Percentiles rank a stretch among this genome's conserved stretches.
These are phyloP conservation scores for Platalea minor DNA, from an alignment of 2,797 vertebrate species.

Conservation along the genomic window DNA sequence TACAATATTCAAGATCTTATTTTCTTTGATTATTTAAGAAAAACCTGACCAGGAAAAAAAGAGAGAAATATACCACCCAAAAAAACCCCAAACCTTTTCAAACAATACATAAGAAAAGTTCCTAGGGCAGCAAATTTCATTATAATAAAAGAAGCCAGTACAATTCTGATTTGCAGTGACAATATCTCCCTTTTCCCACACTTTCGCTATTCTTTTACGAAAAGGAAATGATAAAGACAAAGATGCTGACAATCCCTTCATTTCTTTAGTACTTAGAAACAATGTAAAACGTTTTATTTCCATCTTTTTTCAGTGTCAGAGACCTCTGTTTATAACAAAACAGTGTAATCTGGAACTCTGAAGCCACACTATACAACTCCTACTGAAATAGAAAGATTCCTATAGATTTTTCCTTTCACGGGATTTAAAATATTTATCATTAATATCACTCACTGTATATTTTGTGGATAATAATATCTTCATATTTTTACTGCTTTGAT, in stretches of 20 bases:
- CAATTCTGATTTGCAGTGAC: background rate
- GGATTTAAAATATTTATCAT: constrained; percentile 8
- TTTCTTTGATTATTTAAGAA: background rate
- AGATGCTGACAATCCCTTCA: background rate
- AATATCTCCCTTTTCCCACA: background rate
- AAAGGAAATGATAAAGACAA: background rate
- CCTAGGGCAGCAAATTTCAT: background rate
- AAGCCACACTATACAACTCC: background rate
- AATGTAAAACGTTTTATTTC: background rate
- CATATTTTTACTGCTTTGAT: constrained; percentile 20
- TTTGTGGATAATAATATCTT: background rate
- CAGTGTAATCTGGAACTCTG: background rate
- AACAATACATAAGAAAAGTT: background rate
- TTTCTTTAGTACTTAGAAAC: background rate
- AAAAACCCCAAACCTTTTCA: background rate
- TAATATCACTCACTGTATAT: background rate
- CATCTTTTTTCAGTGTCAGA: background rate
- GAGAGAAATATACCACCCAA: background rate
- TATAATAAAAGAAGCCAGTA: background rate
- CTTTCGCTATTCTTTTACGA: background rate
- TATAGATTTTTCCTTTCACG: background rate
- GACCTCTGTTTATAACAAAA: background rate
- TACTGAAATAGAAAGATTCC: background rate
- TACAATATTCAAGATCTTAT: background rate
- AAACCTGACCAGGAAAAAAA: background rate